Conservation (phyloP, 2,888 invertebrate genomes). For the Lasioglossum pauxillum region DNA sequence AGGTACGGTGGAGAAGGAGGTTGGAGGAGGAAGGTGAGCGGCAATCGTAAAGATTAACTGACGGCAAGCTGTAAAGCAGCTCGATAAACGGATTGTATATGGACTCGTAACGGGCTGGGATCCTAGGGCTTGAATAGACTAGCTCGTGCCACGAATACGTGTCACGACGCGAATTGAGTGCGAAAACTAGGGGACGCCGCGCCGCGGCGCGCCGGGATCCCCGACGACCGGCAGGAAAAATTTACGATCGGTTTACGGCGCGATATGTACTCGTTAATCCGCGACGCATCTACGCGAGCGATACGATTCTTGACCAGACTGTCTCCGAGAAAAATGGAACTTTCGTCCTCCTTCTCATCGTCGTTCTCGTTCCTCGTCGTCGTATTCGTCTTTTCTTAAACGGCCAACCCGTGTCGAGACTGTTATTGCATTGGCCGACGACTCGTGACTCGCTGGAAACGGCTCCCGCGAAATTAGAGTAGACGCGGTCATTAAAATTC, state of each 20-base stretch:
- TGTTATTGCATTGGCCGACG: conserved; percentile 30
- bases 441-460: conserved; percentile 33
- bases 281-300: conserved; percentile 9
- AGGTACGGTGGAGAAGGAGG: background rate
- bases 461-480: conserved; percentile 54
- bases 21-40: background rate
- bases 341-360: background rate
- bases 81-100: conserved; percentile 24
- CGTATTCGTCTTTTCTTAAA: conserved; percentile 7
- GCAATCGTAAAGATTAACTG: conserved; percentile 61
- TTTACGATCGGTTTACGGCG: conserved; percentile 4
- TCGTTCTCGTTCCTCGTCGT: background rate
- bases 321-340: background rate
- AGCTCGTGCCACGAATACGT: conserved; percentile 14
- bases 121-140: background rate
- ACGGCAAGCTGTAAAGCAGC: conserved; percentile 40
- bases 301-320: background rate
- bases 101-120: conserved; percentile 7
- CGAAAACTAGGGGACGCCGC: background rate
- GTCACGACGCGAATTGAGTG: conserved; percentile 19
- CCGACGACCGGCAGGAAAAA: conserved; percentile 3
- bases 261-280: conserved; percentile 1
- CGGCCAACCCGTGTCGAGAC: conserved; percentile 22
- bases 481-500: conserved; percentile 68
- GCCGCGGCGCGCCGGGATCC: background rate